Conservation (phyloP, 64 coral and sea anemone genomes). For the Platygyra sinensis region DNA sequence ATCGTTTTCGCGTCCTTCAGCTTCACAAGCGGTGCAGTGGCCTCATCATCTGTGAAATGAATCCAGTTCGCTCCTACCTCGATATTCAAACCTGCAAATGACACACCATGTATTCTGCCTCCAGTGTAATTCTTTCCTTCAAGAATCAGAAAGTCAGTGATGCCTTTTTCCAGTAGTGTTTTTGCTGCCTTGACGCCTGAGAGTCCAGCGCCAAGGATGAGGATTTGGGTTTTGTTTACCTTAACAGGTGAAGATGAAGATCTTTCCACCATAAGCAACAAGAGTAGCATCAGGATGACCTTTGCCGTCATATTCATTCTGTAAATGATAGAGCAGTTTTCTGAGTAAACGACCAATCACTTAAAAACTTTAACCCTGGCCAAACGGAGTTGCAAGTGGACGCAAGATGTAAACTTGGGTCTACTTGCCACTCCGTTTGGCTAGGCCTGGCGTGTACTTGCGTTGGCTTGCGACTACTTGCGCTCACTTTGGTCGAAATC, state of each 20-base stretch:
- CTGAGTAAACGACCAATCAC: background rate
- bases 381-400: too few species aligned
- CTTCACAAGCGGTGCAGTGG: slow-evolving; percentile 58
- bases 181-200: slow-evolving; percentile 59
- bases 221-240: slow-evolving; percentile 2
- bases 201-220: slow-evolving; percentile 67
- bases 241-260: background rate
- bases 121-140: slow-evolving; percentile 62
- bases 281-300: background rate
- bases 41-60: slow-evolving; percentile 55
- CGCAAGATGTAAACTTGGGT: too few species aligned
- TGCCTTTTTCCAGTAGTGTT: slow-evolving; percentile 49
- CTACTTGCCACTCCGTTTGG: too few species aligned
- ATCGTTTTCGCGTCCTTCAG: slow-evolving; percentile 32
- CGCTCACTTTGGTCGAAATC: too few species aligned
- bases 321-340: background rate
- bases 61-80: slow-evolving; percentile 92
- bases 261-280: background rate
- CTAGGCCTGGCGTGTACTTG: too few species aligned
- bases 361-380: too few species aligned
- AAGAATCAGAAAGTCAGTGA: slow-evolving; percentile 58
- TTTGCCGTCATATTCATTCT: background rate
- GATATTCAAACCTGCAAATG: slow-evolving; percentile 54
- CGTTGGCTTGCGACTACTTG: too few species aligned
- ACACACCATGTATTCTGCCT: slow-evolving; percentile 38